phyloP scores from a whole-genome alignment of 1,140 invertebrate genomes.

The Aleiodes sp. region DNA sequence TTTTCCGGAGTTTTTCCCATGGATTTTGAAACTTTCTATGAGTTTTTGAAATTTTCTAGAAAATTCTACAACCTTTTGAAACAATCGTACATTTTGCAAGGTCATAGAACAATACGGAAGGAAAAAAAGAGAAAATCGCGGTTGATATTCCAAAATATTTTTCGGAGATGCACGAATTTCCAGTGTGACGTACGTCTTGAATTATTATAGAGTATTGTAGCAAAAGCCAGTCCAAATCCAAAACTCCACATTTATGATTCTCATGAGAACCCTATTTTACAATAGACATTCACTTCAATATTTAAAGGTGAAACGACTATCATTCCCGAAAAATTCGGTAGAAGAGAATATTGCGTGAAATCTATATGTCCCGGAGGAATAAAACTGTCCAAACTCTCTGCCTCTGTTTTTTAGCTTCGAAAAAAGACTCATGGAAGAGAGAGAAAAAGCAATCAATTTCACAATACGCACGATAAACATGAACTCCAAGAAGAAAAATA shows the following conservation, averaged over 20 bases:
- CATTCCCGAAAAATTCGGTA: background rate
- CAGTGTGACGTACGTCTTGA: no score
- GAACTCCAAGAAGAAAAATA: no score
- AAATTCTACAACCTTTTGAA: background rate
- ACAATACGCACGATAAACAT: background rate
- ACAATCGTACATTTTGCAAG: background rate
- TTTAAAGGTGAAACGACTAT: background rate
- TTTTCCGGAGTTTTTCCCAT: background rate
- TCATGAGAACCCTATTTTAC: background rate
- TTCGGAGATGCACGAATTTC: no score
- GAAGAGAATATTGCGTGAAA: no score
- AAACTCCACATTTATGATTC: background rate
- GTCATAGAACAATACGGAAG: background rate
- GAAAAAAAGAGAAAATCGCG: no score
- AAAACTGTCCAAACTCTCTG: background rate
- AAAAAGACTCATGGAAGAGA: background rate
- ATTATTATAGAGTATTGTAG: no score
- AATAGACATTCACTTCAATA: background rate
- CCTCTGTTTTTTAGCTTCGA: background rate
- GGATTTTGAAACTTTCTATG: background rate
- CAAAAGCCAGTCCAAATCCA: background rate
- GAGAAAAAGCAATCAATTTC: background rate
- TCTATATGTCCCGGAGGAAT: background rate
- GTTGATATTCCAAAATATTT: background rate
- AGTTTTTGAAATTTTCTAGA: background rate